Evolutionary conservation across 2,888 invertebrate species (phyloP), one percentile per base, ranked within the genome.

Genomic region (Caenorhabditis imperialis): DNA sequence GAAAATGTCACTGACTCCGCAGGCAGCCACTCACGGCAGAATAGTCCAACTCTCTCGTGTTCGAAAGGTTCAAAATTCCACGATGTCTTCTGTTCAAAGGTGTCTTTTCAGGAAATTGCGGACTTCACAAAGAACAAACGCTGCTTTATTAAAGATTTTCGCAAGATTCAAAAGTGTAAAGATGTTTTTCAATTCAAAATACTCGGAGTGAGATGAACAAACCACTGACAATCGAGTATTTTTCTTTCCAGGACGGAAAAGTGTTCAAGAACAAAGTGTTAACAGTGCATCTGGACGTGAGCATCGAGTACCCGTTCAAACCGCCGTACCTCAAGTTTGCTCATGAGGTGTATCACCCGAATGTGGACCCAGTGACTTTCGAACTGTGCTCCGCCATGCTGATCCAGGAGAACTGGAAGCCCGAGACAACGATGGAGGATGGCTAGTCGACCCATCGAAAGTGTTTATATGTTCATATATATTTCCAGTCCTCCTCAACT

Each of bases 341-440:
- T 18, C 54, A 65, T 35, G 25, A 38, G 35, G 54, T 73, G 30
- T 70, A 70, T 16, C 75, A 75, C 18, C 75, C 75, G 4, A 75
- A 75, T 25, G 70, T 75, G 22, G 75, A 75, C 37, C 60, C 55
- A 3, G 22, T 16, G 2, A 40, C 63, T 7, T 33, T 42, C 23
- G 70, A 70, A 33, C 18, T 75, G 18, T 75, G 75, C 23, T 70
- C 75, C 0, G 22, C 75, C 14, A 54, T 70, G 35, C 51, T 75
- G 2, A 42, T 40, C 0, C 60, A 50, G 25, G 70, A 63, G 35
- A 75, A 75, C 51, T 75, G 75, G 75, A 75, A 75, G 30, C 75
- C 75, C 0, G 75, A 63, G 30, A 75, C 75, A 2, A 70, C 63
- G 1, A 70, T 75, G 30, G 75, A 70, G 42, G 75, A 75, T 37